phyloP scores from a whole-genome alignment of 2,113 vertebrate species.

The Chamaea fasciata region DNA sequence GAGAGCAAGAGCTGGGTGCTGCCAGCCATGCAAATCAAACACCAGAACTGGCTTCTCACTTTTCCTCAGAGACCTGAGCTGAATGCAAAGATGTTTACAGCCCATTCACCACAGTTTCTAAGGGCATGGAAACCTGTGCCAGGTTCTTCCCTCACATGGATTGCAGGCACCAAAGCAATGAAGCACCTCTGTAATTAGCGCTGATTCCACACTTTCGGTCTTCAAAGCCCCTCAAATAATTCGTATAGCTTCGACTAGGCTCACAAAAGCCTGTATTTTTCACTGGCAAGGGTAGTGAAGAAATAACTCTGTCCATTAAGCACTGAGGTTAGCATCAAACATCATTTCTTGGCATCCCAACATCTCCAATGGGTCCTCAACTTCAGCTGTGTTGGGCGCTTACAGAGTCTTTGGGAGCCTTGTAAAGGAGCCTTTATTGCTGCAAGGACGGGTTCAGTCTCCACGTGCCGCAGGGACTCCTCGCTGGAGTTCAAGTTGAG shows the following conservation, averaged over 20 bases:
- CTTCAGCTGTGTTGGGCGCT: accelerated
- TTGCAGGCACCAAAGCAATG: background rate
- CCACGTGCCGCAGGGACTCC: background rate
- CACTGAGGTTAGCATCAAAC: background rate
- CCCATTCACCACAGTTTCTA: background rate
- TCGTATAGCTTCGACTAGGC: background rate
- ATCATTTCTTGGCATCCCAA: background rate
- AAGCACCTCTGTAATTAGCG: background rate
- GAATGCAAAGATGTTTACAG: background rate
- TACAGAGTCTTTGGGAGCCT: background rate
- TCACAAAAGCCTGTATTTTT: background rate
- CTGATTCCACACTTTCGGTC: background rate
- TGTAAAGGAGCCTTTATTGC: background rate
- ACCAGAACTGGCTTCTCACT: background rate
- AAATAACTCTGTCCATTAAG: background rate
- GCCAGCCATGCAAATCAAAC: background rate
- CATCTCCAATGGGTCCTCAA: background rate
- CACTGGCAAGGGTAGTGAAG: background rate
- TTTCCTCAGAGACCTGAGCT: background rate
- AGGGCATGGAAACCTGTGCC: background rate
- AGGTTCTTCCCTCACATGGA: background rate
- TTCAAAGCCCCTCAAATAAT: background rate
- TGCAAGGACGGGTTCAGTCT: background rate
- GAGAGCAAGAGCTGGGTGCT: background rate
- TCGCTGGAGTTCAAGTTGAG: background rate